These are phyloP conservation scores for Dicranocentrus wangi DNA, from an alignment of 2,888 invertebrate genomes.

Conservation along the genomic window DNA sequence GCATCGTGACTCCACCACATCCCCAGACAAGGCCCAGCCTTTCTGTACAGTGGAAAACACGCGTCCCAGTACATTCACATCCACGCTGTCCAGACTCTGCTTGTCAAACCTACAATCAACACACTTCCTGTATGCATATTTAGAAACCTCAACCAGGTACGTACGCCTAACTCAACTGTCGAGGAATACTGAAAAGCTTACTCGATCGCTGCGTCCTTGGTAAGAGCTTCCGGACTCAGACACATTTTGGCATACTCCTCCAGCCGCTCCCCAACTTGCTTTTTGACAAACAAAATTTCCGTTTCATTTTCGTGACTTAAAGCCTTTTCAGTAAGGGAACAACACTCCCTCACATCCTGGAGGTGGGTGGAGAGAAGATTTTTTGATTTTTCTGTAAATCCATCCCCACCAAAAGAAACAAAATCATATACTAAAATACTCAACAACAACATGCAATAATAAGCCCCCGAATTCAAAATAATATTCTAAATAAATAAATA, in stretches of 20 bases:
- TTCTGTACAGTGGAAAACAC: slow-evolving; percentile 71
- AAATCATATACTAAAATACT: too few species aligned
- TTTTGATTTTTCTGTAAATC: slow-evolving; percentile 74
- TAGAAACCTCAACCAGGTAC: not conserved
- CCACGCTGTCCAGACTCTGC: slow-evolving; percentile 68
- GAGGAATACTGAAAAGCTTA: too few species aligned
- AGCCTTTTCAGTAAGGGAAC: slow-evolving; percentile 76
- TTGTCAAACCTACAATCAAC: slow-evolving; percentile 71
- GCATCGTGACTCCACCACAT: slow-evolving; percentile 71
- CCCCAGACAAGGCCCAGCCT: slow-evolving; percentile 72
- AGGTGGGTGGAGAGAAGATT: slow-evolving; percentile 73
- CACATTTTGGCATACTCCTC: slow-evolving; percentile 74
- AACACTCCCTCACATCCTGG: slow-evolving; percentile 75
- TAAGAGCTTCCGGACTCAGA: slow-evolving; percentile 61
- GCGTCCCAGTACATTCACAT: slow-evolving; percentile 68
- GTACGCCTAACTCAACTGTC: too few species aligned
- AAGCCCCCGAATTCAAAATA: too few species aligned
- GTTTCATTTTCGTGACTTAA: slow-evolving; percentile 76
- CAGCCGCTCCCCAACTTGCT: slow-evolving; percentile 76
- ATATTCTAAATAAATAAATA: too few species aligned
- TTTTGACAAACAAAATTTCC: slow-evolving; percentile 76
- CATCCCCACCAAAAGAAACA: too few species aligned
- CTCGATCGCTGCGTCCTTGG: slow-evolving; percentile 71
- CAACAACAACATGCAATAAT: too few species aligned
- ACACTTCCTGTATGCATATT: too few species aligned